Percentiles rank a stretch among this genome's conserved stretches.
Evolutionary conservation across 2,113 vertebrate species (phyloP).

Genomic region (Paraplagusia blochii): DNA sequence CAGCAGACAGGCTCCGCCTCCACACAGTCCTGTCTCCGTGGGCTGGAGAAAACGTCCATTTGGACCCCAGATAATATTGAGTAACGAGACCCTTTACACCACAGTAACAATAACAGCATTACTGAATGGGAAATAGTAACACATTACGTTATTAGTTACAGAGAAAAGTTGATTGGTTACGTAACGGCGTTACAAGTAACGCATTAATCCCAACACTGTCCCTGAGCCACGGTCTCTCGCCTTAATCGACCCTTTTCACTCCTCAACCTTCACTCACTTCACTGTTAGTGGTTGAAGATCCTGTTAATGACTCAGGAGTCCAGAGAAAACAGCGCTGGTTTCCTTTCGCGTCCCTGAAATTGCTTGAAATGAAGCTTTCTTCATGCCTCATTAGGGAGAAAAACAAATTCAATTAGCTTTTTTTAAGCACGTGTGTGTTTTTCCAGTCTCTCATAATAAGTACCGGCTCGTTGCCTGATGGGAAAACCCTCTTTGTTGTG

Average conservation of each 20-base stretch:
- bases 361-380: slow-evolving; percentile 51
- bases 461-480: slow-evolving; percentile 32
- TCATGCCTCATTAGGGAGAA: slow-evolving; percentile 36
- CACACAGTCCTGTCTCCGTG: too few relatives aligned
- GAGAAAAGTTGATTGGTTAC: too few relatives aligned
- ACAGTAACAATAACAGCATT: too few relatives aligned
- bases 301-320: slow-evolving; percentile 42
- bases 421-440: slow-evolving; percentile 26
- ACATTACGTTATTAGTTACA: too few relatives aligned
- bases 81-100: too few relatives aligned
- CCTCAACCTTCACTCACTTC: background rate
- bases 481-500: slow-evolving; percentile 49
- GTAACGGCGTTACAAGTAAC: too few relatives aligned
- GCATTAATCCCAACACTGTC: too few relatives aligned
- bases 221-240: background rate
- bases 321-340: slow-evolving; percentile 38
- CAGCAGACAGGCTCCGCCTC: too few relatives aligned
- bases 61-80: too few relatives aligned
- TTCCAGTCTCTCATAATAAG: slow-evolving; percentile 32
- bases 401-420: slow-evolving; percentile 42
- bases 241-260: slow-evolving; percentile 7
- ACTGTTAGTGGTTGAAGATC: slow-evolving; percentile 27
- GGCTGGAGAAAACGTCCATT: too few relatives aligned
- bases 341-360: slow-evolving; percentile 38
- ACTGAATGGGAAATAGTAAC: too few relatives aligned